Evolutionary conservation across 2,113 vertebrate genomes (phyloP).

Genomic region (Meleagris gallopavo): DNA sequence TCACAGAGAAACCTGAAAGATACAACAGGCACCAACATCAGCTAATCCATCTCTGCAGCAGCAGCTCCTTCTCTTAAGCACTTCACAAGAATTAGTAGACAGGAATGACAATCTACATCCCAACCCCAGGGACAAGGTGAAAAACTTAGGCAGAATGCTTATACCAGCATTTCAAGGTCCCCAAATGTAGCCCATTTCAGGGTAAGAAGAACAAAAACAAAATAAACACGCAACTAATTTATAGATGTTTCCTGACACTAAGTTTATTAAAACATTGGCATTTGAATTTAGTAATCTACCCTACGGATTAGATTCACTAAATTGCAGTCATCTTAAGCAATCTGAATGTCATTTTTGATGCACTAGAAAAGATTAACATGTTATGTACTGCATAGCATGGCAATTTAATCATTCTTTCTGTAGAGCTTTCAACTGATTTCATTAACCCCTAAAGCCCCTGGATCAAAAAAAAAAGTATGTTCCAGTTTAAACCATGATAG

Average conservation of each 20-base stretch:
- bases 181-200: background rate
- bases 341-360: background rate
- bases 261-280: background rate
- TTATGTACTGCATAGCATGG: accelerated
- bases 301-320: background rate
- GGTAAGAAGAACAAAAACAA: background rate
- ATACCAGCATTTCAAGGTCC: background rate
- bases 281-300: background rate
- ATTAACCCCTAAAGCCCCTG: background rate
- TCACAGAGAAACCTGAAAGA: slow-evolving; percentile 92
- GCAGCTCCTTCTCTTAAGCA: background rate
- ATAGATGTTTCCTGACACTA: background rate
- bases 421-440: background rate
- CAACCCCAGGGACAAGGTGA: background rate
- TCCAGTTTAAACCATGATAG: background rate
- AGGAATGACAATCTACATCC: background rate
- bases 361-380: background rate
- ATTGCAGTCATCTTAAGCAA: background rate
- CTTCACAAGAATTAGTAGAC: background rate
- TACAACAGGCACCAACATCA: background rate
- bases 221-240: background rate
- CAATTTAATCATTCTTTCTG: background rate
- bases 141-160: background rate
- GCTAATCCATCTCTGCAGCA: background rate
- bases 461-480: background rate